Evolutionary conservation across 2,888 invertebrate genomes (phyloP), one percentile per base, ranked within the genome.

Genomic region (Ophioninae sp.): DNA sequence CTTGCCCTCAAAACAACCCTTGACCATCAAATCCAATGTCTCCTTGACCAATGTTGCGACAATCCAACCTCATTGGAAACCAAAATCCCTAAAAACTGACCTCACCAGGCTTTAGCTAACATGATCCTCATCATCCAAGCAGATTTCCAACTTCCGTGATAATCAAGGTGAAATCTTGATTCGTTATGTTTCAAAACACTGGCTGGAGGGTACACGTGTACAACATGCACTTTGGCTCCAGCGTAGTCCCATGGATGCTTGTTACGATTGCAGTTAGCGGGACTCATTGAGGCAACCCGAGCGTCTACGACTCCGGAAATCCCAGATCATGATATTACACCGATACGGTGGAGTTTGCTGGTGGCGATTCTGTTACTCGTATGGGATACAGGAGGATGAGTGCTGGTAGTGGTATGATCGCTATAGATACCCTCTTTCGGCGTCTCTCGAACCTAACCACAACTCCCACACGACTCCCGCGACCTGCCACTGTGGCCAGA

Each of bases 251-350:
- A 44, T 37, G 63, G 69, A 78, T 51, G 68, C 56, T 63, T 56
- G 78, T 39, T 71, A 79, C 71, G 58, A 79, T 65, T 79, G 64
- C 72, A 39, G 72, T 79, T 71, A 79, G 79, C 73, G 59, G 67
- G 30, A 30, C 51, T 67, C 37, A 59, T 61, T 37, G 44, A 44
- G 56, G 30, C 65, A 73, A 30, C 65, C n/a, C 2, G 23, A 23
- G 65, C 37, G 20, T 44, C 64, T 30, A 22, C 30, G 63, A 73
- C 44, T 51, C 9, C 30, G 71, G 20, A 63, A 65, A 79, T 75
- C 71, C 71, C 59, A 61, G 78, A 74, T 76, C 51, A 75, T 72
- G 67, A 79, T 82, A 82, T 79, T 71, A 75, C 67, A 73, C 72
- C 37, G 72, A 67, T 79, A 73, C 44, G 59, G 67, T 30, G 56